phyloP scores from a whole-genome alignment of 2,797 vertebrate genomes.

The Premnoplex brunnescens region DNA sequence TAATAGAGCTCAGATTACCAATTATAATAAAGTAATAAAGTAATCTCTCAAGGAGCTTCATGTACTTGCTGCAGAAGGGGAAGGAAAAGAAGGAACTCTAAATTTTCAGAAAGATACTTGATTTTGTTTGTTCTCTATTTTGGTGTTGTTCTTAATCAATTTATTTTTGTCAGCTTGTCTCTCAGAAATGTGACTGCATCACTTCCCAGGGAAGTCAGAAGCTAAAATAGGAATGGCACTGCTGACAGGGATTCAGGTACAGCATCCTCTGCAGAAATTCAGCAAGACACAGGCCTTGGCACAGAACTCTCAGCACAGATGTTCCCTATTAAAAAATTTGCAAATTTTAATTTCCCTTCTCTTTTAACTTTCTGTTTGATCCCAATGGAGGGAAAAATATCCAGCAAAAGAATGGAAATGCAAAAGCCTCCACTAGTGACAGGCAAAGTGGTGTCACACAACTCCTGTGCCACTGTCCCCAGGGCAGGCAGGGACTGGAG shows the following conservation, averaged over 20 bases:
- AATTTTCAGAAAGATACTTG: background rate
- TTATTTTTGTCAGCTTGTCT: background rate
- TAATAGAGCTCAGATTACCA: slow-evolving; percentile 49
- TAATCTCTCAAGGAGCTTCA: slow-evolving; percentile 40
- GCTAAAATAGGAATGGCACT: background rate
- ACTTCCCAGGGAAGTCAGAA: background rate
- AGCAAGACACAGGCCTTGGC: background rate
- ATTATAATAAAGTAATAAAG: slow-evolving; percentile 51
- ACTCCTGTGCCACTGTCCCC: background rate
- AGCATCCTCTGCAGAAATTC: background rate
- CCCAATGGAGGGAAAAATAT: background rate
- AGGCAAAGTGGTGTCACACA: background rate
- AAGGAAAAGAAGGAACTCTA: too few relatives aligned
- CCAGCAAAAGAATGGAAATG: background rate
- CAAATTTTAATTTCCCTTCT: background rate
- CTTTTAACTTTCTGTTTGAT: background rate
- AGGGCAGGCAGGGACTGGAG: background rate
- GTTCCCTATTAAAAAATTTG: background rate
- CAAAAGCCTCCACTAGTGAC: background rate
- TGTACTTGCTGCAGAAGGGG: background rate
- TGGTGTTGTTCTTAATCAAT: background rate
- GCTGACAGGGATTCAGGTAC: background rate
- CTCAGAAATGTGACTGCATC: background rate
- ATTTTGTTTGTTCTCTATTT: background rate
- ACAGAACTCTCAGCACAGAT: background rate